These are phyloP conservation scores for Cyrtonyx montezumae DNA, from an alignment of 2,113 vertebrate species.

Conservation along the genomic window DNA sequence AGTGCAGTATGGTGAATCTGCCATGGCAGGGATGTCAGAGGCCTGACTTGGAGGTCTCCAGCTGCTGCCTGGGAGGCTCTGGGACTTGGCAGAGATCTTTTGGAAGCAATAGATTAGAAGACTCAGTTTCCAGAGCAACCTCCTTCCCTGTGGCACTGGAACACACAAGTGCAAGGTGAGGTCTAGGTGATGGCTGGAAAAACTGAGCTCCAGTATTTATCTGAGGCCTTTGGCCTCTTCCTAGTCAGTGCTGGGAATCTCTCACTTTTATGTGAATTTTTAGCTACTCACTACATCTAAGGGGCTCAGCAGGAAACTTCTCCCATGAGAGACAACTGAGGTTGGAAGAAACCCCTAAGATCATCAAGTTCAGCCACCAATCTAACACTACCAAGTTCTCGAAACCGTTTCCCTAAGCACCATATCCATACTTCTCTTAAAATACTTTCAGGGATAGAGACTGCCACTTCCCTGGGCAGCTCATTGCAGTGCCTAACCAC, in stretches of 20 bases:
- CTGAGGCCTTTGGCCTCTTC: neutral
- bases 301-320: neutral
- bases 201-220: neutral
- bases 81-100: fast-evolving
- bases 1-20: neutral
- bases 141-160: neutral
- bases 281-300: neutral
- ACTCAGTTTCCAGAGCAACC: neutral
- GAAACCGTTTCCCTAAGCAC: neutral
- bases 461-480: neutral
- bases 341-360: neutral
- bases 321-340: neutral
- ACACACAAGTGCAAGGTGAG: neutral
- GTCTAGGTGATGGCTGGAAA: neutral
- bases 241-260: neutral
- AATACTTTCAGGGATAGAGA: neutral
- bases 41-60: fast-evolving
- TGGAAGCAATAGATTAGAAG: neutral
- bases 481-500: neutral
- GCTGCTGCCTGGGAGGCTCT: neutral
- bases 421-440: neutral
- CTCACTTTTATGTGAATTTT: neutral
- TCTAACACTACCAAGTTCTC: neutral
- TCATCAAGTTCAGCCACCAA: neutral
- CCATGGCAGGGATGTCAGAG: neutral